Evolutionary conservation across 92 coral and sea anemone genomes (phyloP), one percentile per base, ranked within the genome.

Genomic region (Porites lobata): DNA sequence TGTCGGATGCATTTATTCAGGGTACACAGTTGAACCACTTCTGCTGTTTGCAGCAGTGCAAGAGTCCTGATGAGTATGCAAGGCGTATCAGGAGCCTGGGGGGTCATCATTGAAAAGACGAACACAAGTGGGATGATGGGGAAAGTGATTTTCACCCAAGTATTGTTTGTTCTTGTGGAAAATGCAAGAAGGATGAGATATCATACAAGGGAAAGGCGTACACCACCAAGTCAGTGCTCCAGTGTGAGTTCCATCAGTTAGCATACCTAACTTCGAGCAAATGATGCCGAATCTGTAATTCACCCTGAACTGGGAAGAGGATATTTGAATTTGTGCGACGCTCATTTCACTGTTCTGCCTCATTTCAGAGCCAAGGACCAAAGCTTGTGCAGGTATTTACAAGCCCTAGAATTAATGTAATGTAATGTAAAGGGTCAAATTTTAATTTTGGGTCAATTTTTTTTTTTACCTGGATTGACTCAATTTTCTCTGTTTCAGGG

Each of bases 31-130:
- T 7, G 18, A 59, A 72, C 24, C 80, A 76, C 54, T 81, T 64
- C 32, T 82, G 85, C 64, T 83, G 77, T 83, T 78, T 93, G 1
- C 90, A 88, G 47, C 95, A 91, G 26, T 91, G 91, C 71, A 54
- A 58, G 19, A 59, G 20, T n/a, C 82, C 84, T 19, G 83, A 74
- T 4, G 82, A 87, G 9, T 91, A 87, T 83, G 85, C 94, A 50
- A 58, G 72, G 52, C 61, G 91, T n/a, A 67, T 91, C 70, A 81
- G 84, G 50, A 68, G 58, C 11, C 70, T 90, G 21, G 24, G 26
- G 2, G 66, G 24, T 12, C 74, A 86, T 21, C 85, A 86, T 70
- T 65, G n/a, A 26, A 78, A 67, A 29, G 72, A 86, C 21, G 58
- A 67, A 53, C 91, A 87, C 29, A 22, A 72, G 11, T 87, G 91